Evolutionary conservation across 1,140 invertebrate species (phyloP).

Genomic region (Drosophila teissieri): DNA sequence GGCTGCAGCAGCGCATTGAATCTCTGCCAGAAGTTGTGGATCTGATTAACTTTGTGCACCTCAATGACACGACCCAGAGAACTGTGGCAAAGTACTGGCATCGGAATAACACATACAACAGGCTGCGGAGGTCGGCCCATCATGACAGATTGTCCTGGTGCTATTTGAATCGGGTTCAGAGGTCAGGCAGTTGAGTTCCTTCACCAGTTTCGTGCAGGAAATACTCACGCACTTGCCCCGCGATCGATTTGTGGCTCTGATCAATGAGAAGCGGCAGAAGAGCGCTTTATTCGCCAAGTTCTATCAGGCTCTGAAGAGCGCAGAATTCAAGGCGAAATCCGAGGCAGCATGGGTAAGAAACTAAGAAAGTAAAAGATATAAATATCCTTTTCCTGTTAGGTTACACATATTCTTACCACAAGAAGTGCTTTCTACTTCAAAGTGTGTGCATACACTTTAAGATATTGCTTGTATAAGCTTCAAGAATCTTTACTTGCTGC

Average conservation of each 20-base stretch:
- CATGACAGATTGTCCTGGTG: constrained; percentile 33
- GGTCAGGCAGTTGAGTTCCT: constrained; percentile 14
- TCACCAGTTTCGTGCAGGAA: constrained; percentile 64
- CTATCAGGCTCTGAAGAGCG: constrained; percentile 65
- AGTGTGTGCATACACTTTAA: not conserved
- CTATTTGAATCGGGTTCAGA: constrained; percentile 12
- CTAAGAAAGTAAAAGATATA: too few relatives aligned
- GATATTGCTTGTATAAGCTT: not conserved
- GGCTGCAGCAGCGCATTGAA: constrained; percentile 43
- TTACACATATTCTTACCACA: too few relatives aligned
- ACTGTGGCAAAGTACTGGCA: not conserved
- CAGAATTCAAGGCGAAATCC: constrained; percentile 50
- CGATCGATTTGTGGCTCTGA: constrained; percentile 58
- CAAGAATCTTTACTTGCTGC: too few relatives aligned
- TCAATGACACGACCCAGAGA: constrained; percentile 47
- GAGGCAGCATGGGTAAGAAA: constrained; percentile 67
- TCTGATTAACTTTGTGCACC: constrained; percentile 70
- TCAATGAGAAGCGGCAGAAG: constrained; percentile 59
- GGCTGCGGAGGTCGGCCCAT: not conserved
- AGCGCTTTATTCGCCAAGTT: constrained; percentile 66
- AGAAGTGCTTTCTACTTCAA: too few relatives aligned
- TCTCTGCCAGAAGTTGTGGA: constrained; percentile 69
- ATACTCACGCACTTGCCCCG: constrained; percentile 64
- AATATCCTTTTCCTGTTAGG: too few relatives aligned
- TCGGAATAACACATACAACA: not conserved